These are phyloP conservation scores for Carassius auratus DNA, from an alignment of 2,113 vertebrate genomes.

Conservation along the genomic window DNA sequence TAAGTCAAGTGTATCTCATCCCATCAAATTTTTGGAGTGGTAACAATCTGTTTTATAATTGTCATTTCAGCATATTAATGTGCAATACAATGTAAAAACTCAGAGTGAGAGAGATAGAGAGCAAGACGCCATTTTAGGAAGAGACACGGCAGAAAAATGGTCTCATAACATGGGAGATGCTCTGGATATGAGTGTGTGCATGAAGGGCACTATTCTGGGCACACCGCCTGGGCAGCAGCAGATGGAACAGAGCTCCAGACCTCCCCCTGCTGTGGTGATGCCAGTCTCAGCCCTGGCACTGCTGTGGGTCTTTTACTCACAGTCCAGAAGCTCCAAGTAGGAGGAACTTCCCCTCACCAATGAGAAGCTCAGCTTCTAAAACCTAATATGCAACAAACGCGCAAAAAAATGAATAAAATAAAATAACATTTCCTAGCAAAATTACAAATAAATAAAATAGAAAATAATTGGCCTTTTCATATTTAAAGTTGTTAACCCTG, in stretches of 20 bases:
- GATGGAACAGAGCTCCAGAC: conserved; percentile 54
- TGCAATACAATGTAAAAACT: not conserved
- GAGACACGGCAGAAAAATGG: conserved; percentile 17
- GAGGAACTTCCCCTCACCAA: not conserved
- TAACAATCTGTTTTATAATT: not conserved
- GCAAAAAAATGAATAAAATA: not conserved
- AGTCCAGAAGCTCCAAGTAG: not conserved
- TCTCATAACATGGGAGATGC: conserved; percentile 36
- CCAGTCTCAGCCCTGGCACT: conserved; percentile 50
- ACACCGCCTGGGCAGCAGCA: conserved; percentile 45
- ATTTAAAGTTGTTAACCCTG: too few species aligned
- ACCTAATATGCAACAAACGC: not conserved
- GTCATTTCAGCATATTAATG: not conserved
- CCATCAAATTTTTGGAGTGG: not conserved
- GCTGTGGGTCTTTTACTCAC: conserved; percentile 36
- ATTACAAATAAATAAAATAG: too few species aligned
- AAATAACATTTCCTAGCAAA: too few species aligned
- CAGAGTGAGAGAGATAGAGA: not conserved
- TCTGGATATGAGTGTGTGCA: conserved; percentile 25
- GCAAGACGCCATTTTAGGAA: conserved; percentile 25
- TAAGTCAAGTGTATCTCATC: not conserved
- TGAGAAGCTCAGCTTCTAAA: not conserved
- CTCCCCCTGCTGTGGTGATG: conserved; percentile 50
- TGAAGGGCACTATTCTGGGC: conserved; percentile 45
- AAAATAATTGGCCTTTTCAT: too few species aligned